These are phyloP conservation scores for Delphinapterus leucas DNA, from an alignment of 2,113 vertebrate genomes.

Conservation along the genomic window DNA sequence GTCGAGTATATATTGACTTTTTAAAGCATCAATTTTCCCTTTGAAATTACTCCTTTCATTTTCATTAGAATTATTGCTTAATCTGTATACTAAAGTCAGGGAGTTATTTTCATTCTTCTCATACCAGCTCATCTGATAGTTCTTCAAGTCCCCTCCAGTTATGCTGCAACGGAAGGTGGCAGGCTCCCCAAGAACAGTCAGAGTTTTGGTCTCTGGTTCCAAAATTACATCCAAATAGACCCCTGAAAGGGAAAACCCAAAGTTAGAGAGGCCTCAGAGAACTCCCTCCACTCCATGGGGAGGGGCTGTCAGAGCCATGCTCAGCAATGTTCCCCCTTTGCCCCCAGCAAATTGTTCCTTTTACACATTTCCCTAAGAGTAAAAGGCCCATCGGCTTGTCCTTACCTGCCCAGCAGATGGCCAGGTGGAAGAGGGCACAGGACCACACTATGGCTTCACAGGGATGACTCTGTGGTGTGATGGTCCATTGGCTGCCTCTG, in stretches of 20 bases:
- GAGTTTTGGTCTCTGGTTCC: neutral
- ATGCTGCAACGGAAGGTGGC: neutral
- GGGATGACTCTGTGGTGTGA: neutral
- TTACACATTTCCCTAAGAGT: neutral
- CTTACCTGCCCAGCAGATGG: slow-evolving; percentile 19
- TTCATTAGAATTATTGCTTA: neutral
- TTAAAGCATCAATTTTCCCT: neutral
- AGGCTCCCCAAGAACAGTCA: slow-evolving; percentile 28
- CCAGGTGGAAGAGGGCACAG: neutral
- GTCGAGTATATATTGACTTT: slow-evolving; percentile 36
- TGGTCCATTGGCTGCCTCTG: neutral
- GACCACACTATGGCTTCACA: slow-evolving; percentile 3
- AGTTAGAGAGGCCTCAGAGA: neutral
- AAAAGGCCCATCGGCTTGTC: neutral
- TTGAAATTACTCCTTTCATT: slow-evolving; percentile 7
- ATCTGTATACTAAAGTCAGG: slow-evolving; percentile 35
- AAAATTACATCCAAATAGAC: slow-evolving; percentile 26
- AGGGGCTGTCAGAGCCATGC: neutral
- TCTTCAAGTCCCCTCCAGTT: slow-evolving; percentile 29
- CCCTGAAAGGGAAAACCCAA: slow-evolving; percentile 40
- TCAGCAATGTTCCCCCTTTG: neutral
- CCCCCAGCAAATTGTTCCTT: neutral
- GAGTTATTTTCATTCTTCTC: slow-evolving; percentile 54
- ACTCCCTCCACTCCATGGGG: neutral
- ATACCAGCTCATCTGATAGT: slow-evolving; percentile 54